Conservation (phyloP, 2,113 vertebrate species). For the Tinamus guttatus region DNA sequence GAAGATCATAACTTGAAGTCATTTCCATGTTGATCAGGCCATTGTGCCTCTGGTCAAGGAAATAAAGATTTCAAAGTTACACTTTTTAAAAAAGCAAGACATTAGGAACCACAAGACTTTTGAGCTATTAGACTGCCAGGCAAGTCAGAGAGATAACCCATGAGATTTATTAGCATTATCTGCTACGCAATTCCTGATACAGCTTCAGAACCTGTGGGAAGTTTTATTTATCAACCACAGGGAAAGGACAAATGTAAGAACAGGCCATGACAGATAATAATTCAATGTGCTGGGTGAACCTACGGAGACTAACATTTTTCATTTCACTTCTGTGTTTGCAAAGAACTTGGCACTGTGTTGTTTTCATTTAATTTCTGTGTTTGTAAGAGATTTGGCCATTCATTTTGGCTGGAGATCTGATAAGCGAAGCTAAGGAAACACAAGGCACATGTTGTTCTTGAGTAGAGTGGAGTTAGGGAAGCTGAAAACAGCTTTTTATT, state of each 20-base stretch:
- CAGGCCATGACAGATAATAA: slow-evolving; percentile 63
- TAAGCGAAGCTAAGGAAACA: slow-evolving; percentile 41
- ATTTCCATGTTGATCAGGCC: not conserved
- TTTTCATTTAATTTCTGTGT: slow-evolving; percentile 75
- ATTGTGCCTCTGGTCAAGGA: not conserved
- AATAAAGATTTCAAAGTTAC: not conserved
- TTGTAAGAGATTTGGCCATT: slow-evolving; percentile 68
- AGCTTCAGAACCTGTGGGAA: slow-evolving; percentile 55
- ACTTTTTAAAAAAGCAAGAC: not conserved
- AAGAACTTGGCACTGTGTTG: slow-evolving; percentile 65
- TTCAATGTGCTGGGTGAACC: slow-evolving; percentile 52
- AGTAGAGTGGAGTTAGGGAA: slow-evolving; percentile 23
- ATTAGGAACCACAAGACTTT: not conserved
- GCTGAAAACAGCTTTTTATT: slow-evolving; percentile 57
- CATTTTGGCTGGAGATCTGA: slow-evolving; percentile 69
- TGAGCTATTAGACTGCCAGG: slow-evolving; percentile 63
- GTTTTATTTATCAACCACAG: slow-evolving; percentile 68
- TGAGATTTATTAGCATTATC: slow-evolving; percentile 63
- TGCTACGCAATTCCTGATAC: slow-evolving; percentile 34
- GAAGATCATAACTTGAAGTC: not conserved
- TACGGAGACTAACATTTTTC: slow-evolving; percentile 61
- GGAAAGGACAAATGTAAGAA: slow-evolving; percentile 67
- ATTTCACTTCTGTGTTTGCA: slow-evolving; percentile 69
- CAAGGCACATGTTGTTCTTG: slow-evolving; percentile 46
- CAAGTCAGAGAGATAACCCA: slow-evolving; percentile 29